Evolutionary conservation across 2,797 vertebrate species (phyloP).

Genomic region (Hydrophis major): DNA sequence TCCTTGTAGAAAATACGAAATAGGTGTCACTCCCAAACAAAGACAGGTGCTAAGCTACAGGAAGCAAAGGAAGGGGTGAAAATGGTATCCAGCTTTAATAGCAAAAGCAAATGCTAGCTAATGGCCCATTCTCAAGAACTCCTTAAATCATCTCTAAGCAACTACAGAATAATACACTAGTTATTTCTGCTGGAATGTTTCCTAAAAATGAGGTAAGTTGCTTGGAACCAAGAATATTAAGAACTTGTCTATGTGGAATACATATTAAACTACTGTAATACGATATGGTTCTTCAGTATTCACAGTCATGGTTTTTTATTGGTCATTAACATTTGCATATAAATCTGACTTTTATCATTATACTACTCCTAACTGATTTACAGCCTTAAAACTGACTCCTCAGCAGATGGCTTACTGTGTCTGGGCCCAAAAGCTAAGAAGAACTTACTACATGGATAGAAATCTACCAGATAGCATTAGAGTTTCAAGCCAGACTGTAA

Average conservation of each 20-base stretch:
- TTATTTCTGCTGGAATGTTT: slow-evolving; percentile 87
- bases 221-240: slow-evolving; percentile 71
- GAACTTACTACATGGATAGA: neutral
- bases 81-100: slow-evolving; percentile 98
- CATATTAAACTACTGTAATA: slow-evolving; percentile 75
- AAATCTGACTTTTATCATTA: slow-evolving; percentile 33
- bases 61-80: slow-evolving; percentile 81
- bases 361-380: slow-evolving; percentile 4
- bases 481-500: neutral
- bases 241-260: slow-evolving; percentile 62
- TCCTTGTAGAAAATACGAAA: slow-evolving; percentile 99
- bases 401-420: neutral
- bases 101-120: slow-evolving; percentile 95
- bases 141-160: slow-evolving; percentile 89
- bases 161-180: slow-evolving; percentile 83
- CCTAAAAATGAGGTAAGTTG: slow-evolving; percentile 77
- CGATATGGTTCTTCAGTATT: slow-evolving; percentile 49
- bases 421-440: neutral
- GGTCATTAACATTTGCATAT: slow-evolving; percentile 50
- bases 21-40: slow-evolving; percentile 99
- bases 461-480: neutral
- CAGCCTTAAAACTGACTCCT: neutral
- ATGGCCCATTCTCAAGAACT: slow-evolving; percentile 90
- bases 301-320: slow-evolving; percentile 47
- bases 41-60: slow-evolving; percentile 92